phyloP scores from a whole-genome alignment of 1,140 invertebrate genomes.

The Drosophila jambulina region DNA sequence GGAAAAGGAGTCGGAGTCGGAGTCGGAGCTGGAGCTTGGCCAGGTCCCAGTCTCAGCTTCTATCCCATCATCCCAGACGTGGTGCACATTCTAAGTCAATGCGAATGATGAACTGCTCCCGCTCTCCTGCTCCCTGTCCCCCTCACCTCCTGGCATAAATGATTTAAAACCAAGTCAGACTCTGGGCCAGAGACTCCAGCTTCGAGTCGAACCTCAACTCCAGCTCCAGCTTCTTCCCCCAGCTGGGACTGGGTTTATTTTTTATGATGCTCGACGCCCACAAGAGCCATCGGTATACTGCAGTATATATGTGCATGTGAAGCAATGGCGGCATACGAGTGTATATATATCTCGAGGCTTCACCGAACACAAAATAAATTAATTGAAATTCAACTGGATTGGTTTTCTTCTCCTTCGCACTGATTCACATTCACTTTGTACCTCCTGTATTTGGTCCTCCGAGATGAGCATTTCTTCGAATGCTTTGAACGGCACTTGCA shows the following conservation, averaged over 20 bases:
- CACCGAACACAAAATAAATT: conserved; percentile 56
- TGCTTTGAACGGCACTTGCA: conserved; percentile 32
- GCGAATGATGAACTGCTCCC: conserved; percentile 80
- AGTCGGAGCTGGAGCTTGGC: conserved; percentile 1
- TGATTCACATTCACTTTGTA: conserved; percentile 39
- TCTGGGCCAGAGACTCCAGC: conserved; percentile 1
- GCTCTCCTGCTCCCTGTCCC: conserved; percentile 15
- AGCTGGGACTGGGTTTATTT: conserved; percentile 58
- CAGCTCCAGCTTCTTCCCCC: conserved; percentile 17
- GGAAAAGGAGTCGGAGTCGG: conserved; percentile 18
- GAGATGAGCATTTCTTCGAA: conserved; percentile 72
- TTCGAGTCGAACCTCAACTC: not conserved
- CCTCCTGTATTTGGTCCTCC: conserved; percentile 84
- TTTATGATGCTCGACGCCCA: conserved; percentile 83
- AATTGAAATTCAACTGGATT: conserved; percentile 69
- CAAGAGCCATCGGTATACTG: conserved; percentile 57
- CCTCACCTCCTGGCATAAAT: conserved; percentile 69
- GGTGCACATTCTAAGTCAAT: conserved; percentile 83
- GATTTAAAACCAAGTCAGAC: conserved; percentile 77
- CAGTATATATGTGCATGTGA: conserved; percentile 14
- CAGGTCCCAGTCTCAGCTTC: conserved; percentile 2
- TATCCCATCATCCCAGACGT: conserved; percentile 22
- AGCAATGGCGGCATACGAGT: conserved; percentile 12
- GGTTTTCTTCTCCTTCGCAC: conserved; percentile 28
- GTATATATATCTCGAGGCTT: conserved; percentile 15